Base-by-base conservation (phyloP, 2,888 invertebrate species). In the Agelastica alni region DNA sequence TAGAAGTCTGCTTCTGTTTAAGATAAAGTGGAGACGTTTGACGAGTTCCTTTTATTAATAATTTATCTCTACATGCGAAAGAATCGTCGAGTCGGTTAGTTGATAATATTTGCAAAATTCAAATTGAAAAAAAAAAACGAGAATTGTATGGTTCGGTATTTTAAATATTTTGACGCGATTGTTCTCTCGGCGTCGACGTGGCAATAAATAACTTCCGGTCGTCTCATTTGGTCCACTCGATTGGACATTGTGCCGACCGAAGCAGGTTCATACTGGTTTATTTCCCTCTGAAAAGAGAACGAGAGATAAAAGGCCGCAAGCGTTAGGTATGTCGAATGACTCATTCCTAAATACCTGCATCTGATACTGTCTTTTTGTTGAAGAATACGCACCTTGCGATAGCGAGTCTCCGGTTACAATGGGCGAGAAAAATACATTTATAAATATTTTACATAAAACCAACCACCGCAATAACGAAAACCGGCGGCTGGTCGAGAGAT, bases 241-340 rank as follows among this genome's bases (percentile, higher is more conserved):
- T 17, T n/a, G n/a, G 10, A 4, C 7, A 36, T 14, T 36, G 5
- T 36, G 7, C 4, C n/a, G 7, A 3, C 17, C 2, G 4, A 3
- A 17, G 17, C 36, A 17, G n/a, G 36, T 36, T 36, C 17, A 17
- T 36, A 16, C 36, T 36, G n/a, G n/a, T n/a, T n/a, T n/a, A n/a
- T n/a, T n/a, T n/a, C n/a, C n/a, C n/a, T n/a, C n/a, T 36, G 17
- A 36, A 36, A 36, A 9, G 2, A n/a, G 36, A 3, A 14, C n/a
- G 13, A 36, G 17, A 16, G 17, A 36, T 16, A n/a, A 17, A 36
- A 16, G 36, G 13, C 32, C 13, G 13, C 13, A 32, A 2, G 32
- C 5, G 32, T 32, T 32, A 32, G 13, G 12, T 32, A 32, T 32
- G 32, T 10, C 13, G 32, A 10, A 13, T 32, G 32, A 36, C 36